phyloP scores from a whole-genome alignment of 1,140 invertebrate genomes.

The Pseudomyrmex gracilis region DNA sequence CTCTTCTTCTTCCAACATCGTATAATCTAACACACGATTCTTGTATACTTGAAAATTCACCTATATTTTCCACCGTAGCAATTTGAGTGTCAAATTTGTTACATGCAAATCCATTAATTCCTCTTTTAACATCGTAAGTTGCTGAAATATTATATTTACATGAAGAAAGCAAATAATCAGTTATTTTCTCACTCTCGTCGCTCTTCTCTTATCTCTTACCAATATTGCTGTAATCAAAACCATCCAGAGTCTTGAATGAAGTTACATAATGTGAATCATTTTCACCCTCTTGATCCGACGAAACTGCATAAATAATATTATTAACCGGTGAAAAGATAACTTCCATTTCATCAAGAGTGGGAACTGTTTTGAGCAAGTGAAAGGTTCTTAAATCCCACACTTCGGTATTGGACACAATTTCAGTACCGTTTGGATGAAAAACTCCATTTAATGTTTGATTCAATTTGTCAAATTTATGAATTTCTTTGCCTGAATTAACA shows the following conservation, averaged over 20 bases:
- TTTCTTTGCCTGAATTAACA: constrained; percentile 93
- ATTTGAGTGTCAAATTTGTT: constrained; percentile 92
- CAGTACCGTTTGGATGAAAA: constrained; percentile 98
- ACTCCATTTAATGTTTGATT: constrained; percentile 97
- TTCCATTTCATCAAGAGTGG: constrained; percentile 95
- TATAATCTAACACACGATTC: constrained; percentile 94
- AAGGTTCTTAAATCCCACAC: constrained; percentile 99
- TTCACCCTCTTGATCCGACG: constrained; percentile 88
- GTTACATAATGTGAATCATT: constrained; percentile 91
- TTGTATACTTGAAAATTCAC: constrained; percentile 90
- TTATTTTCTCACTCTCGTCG: not conserved
- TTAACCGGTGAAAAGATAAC: constrained; percentile 90
- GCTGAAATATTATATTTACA: constrained; percentile 85
- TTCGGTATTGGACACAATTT: constrained; percentile 96
- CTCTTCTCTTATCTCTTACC: constrained; percentile 86
- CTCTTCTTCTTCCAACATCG: constrained; percentile 90
- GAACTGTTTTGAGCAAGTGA: constrained; percentile 96
- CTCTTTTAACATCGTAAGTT: constrained; percentile 95
- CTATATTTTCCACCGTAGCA: constrained; percentile 93
- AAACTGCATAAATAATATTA: constrained; percentile 88
- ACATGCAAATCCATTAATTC: constrained; percentile 91
- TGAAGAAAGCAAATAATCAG: constrained; percentile 14
- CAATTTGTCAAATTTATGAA: constrained; percentile 99
- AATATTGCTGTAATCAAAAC: constrained; percentile 96
- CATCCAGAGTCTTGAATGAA: constrained; percentile 97